A percentile compares a stretch with the other conserved stretches of the same genome.
phyloP scores from a whole-genome alignment of 2,797 vertebrate genomes.

The Iguana delicatissima region DNA sequence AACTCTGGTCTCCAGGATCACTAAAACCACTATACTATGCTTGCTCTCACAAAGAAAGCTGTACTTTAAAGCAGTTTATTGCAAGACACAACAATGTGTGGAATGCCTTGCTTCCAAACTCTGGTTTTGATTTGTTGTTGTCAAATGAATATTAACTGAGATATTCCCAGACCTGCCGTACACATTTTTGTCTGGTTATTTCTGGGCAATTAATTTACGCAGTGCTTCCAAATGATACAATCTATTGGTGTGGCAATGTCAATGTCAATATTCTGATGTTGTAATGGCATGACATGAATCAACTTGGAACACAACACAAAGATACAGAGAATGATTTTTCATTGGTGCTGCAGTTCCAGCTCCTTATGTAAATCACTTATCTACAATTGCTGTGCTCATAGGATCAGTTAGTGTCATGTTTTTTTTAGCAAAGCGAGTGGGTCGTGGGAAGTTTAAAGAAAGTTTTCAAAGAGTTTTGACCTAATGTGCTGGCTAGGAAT shows the following conservation, averaged over 20 bases:
- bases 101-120: too few species aligned
- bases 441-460: not conserved
- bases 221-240: not conserved
- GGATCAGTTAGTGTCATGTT: not conserved
- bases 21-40: too few species aligned
- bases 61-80: too few species aligned
- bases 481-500: not conserved
- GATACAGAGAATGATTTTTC: not conserved
- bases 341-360: not conserved
- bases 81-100: too few species aligned
- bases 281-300: not conserved
- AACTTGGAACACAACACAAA: not conserved
- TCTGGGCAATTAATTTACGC: not conserved
- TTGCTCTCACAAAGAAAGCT: too few species aligned
- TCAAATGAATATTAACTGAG: too few species aligned
- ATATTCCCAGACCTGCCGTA: not conserved
- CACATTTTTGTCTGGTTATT: too few species aligned
- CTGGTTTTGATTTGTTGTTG: too few species aligned
- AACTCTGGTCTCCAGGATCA: too few species aligned
- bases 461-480: slow-evolving; percentile 11
- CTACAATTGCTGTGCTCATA: not conserved
- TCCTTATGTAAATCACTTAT: not conserved
- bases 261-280: not conserved
- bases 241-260: not conserved
- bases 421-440: not conserved